A percentile compares a stretch with the other conserved stretches of the same genome.
Conservation (phyloP, 2,888 invertebrate genomes). For the Caenorhabditis becei region DNA sequence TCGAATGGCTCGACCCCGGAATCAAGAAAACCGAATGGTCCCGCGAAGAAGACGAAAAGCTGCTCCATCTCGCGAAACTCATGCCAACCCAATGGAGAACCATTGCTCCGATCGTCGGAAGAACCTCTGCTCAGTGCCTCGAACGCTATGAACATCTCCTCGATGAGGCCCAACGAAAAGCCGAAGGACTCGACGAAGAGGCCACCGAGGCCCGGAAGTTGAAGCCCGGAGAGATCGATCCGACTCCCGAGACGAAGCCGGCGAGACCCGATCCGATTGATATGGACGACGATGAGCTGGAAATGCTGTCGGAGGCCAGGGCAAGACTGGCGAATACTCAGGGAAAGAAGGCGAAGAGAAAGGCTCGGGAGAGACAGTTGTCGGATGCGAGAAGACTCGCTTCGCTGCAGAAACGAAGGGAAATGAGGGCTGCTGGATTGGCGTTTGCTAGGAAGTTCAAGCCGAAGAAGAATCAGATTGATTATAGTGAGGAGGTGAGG, state of each 20-base stretch:
- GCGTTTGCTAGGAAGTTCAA: conserved; percentile 76
- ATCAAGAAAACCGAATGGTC: conserved; percentile 99
- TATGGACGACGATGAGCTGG: conserved; percentile 99
- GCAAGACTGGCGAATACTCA: conserved; percentile 99
- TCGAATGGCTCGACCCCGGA: conserved; percentile 99
- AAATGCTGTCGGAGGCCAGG: conserved; percentile 99
- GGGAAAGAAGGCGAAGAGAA: conserved; percentile 87
- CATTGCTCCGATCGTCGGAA: conserved; percentile 97
- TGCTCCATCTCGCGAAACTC: conserved; percentile 95
- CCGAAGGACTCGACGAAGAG: conserved; percentile 90
- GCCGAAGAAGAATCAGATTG: conserved; percentile 84
- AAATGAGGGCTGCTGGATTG: conserved; percentile 97
- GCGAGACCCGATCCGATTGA: conserved; percentile 99
- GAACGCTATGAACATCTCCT: conserved; percentile 86
- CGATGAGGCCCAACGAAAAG: conserved; percentile 97
- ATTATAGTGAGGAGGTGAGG: conserved; percentile 95
- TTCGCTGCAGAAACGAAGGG: conserved; percentile 96
- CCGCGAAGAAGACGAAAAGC: conserved; percentile 94
- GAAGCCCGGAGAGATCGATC: conserved; percentile 99
- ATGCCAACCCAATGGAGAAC: conserved; percentile 99
- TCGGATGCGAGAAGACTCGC: conserved; percentile 97
- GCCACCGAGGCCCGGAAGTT: conserved; percentile 94
- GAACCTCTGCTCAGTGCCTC: conserved; percentile 98
- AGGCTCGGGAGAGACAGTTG: conserved; percentile 96
- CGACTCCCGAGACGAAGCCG: conserved; percentile 99